These are phyloP conservation scores for Lacanobia wlatinum DNA, from an alignment of 2,888 invertebrate genomes.

Conservation along the genomic window DNA sequence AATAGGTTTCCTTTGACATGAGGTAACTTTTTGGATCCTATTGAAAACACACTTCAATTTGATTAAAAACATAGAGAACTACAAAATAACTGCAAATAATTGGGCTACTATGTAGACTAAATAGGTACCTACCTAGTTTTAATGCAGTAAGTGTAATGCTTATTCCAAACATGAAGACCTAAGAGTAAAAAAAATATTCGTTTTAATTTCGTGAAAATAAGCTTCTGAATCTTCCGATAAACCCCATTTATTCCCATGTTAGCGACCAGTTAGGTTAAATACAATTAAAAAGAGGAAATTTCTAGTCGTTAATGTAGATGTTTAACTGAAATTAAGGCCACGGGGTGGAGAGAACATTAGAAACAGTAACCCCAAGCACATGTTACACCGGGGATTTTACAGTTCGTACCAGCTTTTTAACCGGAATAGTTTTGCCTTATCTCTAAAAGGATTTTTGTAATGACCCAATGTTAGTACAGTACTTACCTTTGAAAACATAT, in stretches of 20 bases:
- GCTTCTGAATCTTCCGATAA: slow-evolving; percentile 5
- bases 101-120: neutral
- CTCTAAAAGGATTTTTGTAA: slow-evolving; percentile 25
- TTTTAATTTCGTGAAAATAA: neutral
- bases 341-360: slow-evolving; percentile 65
- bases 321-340: slow-evolving; percentile 66
- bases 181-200: neutral
- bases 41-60: neutral
- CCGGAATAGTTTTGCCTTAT: slow-evolving; percentile 20
- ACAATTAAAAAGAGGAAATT: slow-evolving; percentile 38
- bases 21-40: neutral
- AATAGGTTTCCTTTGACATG: slow-evolving; percentile 16
- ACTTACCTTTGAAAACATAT: neutral
- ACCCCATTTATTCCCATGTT: slow-evolving; percentile 8
- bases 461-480: neutral
- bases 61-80: neutral
- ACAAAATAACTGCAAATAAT: neutral
- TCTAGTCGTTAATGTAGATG: slow-evolving; percentile 44
- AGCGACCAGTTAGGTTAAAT: slow-evolving; percentile 29
- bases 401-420: slow-evolving; percentile 41
- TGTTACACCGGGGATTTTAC: slow-evolving; percentile 50
- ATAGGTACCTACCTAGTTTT: neutral
- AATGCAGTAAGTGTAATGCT: neutral
- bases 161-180: neutral
- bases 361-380: slow-evolving; percentile 54